Evolutionary conservation across 2,888 invertebrate genomes (phyloP).

Genomic region (Xylota segnis): DNA sequence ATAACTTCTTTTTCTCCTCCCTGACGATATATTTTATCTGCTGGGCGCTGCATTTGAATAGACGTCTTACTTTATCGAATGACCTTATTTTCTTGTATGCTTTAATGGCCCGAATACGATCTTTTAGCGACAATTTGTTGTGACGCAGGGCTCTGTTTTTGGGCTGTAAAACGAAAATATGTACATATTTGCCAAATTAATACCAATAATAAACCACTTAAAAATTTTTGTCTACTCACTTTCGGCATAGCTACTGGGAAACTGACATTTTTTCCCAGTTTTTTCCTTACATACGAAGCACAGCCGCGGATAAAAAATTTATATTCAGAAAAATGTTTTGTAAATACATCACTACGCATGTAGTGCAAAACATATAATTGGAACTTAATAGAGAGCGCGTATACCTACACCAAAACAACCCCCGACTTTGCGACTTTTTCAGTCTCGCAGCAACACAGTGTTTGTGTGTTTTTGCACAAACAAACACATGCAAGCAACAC

Average conservation of each 20-base stretch:
- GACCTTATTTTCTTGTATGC: background rate
- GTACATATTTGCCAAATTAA: background rate
- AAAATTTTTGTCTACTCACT: conserved; percentile 15
- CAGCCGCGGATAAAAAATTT: background rate
- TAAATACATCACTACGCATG: too few relatives aligned
- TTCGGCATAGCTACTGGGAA: conserved; percentile 20
- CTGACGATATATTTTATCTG: conserved; percentile 17
- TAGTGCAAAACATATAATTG: too few relatives aligned
- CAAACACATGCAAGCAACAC: background rate
- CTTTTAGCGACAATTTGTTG: conserved; percentile 1
- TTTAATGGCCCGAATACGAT: conserved; percentile 8
- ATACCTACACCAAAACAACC: background rate
- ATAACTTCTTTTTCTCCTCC: background rate
- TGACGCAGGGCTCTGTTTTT: background rate
- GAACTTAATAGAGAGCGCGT: too few relatives aligned
- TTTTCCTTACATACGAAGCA: background rate
- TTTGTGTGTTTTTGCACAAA: background rate
- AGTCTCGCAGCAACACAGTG: background rate
- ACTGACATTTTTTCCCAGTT: too few relatives aligned
- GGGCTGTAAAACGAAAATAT: background rate
- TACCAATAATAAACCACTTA: background rate
- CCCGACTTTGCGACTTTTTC: background rate
- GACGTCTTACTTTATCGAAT: conserved; percentile 1
- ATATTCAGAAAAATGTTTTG: too few relatives aligned
- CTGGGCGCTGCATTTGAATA: conserved; percentile 18